phyloP scores from a whole-genome alignment of 2,113 vertebrate species.

The Bos javanicus region DNA sequence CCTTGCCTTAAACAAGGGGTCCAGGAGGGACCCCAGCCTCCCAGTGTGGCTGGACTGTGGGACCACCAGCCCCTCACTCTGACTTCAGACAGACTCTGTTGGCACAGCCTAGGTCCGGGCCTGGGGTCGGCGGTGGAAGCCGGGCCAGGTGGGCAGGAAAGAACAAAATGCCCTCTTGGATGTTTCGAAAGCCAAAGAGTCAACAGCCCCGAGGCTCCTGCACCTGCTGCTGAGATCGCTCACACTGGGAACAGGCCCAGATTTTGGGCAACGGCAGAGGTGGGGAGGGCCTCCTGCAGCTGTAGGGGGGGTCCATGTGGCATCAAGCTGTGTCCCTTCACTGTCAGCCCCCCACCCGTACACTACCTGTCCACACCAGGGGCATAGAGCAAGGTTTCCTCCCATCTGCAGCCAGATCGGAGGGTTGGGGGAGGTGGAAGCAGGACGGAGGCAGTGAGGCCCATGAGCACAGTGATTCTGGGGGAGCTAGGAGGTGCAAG shows the following conservation, averaged over 20 bases:
- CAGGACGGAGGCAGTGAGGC: not conserved
- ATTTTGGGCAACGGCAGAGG: not conserved
- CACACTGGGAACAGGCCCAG: not conserved
- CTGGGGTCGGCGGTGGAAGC: not conserved
- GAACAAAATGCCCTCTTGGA: not conserved
- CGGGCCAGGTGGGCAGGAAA: not conserved
- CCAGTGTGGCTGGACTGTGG: not conserved
- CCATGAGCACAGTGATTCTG: not conserved
- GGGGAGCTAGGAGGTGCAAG: not conserved
- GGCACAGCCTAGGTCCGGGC: not conserved
- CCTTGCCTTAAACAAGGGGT: not conserved
- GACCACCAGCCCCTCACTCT: not conserved
- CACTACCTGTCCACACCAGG: not conserved
- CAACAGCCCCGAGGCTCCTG: not conserved
- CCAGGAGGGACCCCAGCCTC: not conserved
- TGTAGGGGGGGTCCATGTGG: accelerated
- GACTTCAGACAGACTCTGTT: not conserved
- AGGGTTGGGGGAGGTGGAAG: too few relatives aligned
- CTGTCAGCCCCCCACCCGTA: not conserved
- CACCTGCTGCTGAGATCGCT: not conserved
- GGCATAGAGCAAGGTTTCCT: not conserved
- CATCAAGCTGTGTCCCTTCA: not conserved
- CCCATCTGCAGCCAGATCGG: not conserved
- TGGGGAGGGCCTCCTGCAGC: not conserved
- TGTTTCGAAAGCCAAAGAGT: accelerated